Evolutionary conservation across 2,888 invertebrate species (phyloP).

Genomic region (Holacanthella duospinosa): DNA sequence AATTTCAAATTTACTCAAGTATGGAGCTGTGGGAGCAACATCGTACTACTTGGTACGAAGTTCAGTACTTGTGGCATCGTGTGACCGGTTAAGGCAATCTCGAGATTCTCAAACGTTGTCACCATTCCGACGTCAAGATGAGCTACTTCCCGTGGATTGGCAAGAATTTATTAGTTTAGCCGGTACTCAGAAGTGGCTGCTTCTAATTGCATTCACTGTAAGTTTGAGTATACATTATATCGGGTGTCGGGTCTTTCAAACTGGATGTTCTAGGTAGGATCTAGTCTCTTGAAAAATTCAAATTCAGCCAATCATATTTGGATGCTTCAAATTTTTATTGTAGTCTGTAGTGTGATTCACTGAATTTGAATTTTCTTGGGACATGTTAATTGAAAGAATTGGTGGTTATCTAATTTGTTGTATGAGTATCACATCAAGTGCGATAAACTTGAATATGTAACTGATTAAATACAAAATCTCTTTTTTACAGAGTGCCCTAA

Average conservation of each 20-base stretch:
- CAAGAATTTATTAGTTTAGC: background rate
- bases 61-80: background rate
- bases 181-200: background rate
- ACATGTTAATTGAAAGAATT: too few relatives aligned
- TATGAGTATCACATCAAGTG: too few relatives aligned
- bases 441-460: too few relatives aligned
- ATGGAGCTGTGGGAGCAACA: background rate
- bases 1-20: background rate
- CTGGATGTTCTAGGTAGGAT: too few relatives aligned
- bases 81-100: background rate
- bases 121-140: background rate
- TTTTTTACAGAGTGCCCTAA: conserved; percentile 75
- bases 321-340: background rate
- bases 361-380: too few relatives aligned
- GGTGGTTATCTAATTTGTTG: too few relatives aligned
- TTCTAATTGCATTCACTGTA: background rate
- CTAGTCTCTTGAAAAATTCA: background rate
- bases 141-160: background rate
- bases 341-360: background rate
- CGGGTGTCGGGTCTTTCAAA: too few relatives aligned
- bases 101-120: background rate
- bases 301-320: background rate
- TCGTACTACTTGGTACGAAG: background rate
- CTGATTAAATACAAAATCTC: too few relatives aligned
- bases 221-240: too few relatives aligned